Base-by-base conservation (phyloP, 2,888 invertebrate species). In the Lasius platythorax region DNA sequence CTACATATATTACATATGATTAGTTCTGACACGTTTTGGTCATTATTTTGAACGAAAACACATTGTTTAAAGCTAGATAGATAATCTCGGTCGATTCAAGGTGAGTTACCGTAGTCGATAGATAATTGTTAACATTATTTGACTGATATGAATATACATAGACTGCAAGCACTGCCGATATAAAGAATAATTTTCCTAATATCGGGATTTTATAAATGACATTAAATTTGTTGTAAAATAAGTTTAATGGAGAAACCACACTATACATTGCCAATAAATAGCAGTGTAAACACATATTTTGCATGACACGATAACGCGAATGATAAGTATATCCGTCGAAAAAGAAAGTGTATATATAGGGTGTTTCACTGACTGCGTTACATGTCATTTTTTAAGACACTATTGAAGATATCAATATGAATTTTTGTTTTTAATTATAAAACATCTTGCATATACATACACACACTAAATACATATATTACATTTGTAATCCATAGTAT, bases 131-230 rank as follows among this genome's bases (percentile, higher is more conserved):
- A 33, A 63, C n/a, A n/a, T 70, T 56, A 81, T 74, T 23, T 46
- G 43, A 79, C 43, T 58, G 61, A 74, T 61, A 8, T 43, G n/a
- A 46, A 33, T 61, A 63, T 74, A 81, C 58, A 81, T 28, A 33
- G 61, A 73, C 74, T 81, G 37, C 46, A 74, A 61, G 15, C 23
- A 37, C 73, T 81, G 61, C 79, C 61, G 61, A 74, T 61, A 58
- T 72, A 74, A 79, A 70, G n/a, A 30, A 53, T 53, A 53, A 53
- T n/a, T 53, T 18, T 50, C 5, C 8, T 33, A 30, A 79, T 33
- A 37, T 23, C 8, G 28, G 12, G 5, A 73, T 37, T 61, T 81
- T 50, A 73, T 28, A 12, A 75, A 66, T 33, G 30, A 78, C 5
- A 5, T 40, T 1, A 56, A 78, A 68, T 43, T 78, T 68, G 30